These are phyloP conservation scores for Parazoanthus atlanticus DNA, from an alignment of 92 coral and sea anemone genomes.

Conservation along the genomic window DNA sequence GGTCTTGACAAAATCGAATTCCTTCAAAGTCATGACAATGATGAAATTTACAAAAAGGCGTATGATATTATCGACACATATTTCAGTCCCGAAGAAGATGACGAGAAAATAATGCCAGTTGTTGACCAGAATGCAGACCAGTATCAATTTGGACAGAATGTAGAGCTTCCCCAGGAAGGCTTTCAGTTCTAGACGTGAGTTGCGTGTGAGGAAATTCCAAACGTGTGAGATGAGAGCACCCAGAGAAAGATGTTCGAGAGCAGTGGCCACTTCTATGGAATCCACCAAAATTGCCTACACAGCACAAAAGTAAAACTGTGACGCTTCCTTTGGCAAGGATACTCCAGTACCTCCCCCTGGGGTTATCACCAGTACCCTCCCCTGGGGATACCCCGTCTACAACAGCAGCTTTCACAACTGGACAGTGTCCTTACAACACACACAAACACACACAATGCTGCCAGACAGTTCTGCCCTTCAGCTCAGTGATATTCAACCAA, in stretches of 20 bases:
- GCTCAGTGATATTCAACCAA: slow-evolving; percentile 34
- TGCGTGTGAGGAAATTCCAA: neutral
- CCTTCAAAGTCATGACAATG: slow-evolving; percentile 98
- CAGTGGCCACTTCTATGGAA: neutral
- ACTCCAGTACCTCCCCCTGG: neutral
- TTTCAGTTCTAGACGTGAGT: slow-evolving; percentile 71
- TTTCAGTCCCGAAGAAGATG: slow-evolving; percentile 95
- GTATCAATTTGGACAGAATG: slow-evolving; percentile 85
- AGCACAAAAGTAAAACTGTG: neutral
- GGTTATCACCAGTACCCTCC: neutral
- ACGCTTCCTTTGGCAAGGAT: neutral
- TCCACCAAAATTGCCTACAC: neutral
- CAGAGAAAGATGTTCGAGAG: neutral
- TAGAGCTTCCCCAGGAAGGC: slow-evolving; percentile 86
- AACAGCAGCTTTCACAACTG: neutral
- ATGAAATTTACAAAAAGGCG: slow-evolving; percentile 95
- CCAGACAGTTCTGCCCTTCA: slow-evolving; percentile 28
- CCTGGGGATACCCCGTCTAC: neutral
- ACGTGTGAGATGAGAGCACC: neutral
- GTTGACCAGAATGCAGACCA: slow-evolving; percentile 79
- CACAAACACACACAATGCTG: slow-evolving; percentile 18
- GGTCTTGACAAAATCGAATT: slow-evolving; percentile 98
- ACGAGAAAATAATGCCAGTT: slow-evolving; percentile 86
- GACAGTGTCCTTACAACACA: slow-evolving; percentile 13
- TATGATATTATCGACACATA: slow-evolving; percentile 93